A percentile compares a stretch with the other conserved stretches of the same genome.
Evolutionary conservation across 2,888 invertebrate species (phyloP).

Genomic region (Agrochola lychnidis): DNA sequence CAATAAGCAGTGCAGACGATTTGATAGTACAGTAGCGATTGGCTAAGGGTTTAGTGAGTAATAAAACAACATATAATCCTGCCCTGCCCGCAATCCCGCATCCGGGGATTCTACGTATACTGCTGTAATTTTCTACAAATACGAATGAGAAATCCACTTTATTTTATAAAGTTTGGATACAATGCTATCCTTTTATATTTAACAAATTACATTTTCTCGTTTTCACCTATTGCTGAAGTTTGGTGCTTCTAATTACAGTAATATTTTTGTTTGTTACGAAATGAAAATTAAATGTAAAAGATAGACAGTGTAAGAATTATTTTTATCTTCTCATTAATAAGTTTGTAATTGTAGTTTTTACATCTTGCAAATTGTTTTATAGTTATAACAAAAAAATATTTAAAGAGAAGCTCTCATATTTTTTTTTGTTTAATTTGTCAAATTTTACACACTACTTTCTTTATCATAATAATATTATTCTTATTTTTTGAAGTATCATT

Average conservation of each 20-base stretch:
- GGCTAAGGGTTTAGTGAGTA: background rate
- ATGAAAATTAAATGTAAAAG: background rate
- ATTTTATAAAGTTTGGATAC: background rate
- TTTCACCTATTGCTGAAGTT: background rate
- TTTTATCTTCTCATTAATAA: background rate
- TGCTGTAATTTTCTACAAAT: background rate
- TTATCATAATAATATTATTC: background rate
- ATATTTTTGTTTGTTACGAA: background rate
- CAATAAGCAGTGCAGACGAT: background rate
- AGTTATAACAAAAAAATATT: background rate
- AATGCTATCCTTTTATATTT: background rate
- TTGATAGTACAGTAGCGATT: background rate
- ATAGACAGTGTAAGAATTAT: background rate
- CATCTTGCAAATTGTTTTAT: background rate
- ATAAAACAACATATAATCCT: background rate
- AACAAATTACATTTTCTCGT: too few species aligned
- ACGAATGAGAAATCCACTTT: background rate
- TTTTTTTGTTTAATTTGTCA: too few species aligned
- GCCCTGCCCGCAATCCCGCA: background rate
- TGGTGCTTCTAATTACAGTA: background rate
- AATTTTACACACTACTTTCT: background rate
- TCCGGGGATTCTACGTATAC: background rate
- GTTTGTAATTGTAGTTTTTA: background rate
- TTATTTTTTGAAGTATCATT: too few species aligned
- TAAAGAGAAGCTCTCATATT: background rate